A percentile compares a stretch with the other conserved stretches of the same genome.
phyloP scores from a whole-genome alignment of 2,113 vertebrate genomes.

The Cyanoliseus patagonus region DNA sequence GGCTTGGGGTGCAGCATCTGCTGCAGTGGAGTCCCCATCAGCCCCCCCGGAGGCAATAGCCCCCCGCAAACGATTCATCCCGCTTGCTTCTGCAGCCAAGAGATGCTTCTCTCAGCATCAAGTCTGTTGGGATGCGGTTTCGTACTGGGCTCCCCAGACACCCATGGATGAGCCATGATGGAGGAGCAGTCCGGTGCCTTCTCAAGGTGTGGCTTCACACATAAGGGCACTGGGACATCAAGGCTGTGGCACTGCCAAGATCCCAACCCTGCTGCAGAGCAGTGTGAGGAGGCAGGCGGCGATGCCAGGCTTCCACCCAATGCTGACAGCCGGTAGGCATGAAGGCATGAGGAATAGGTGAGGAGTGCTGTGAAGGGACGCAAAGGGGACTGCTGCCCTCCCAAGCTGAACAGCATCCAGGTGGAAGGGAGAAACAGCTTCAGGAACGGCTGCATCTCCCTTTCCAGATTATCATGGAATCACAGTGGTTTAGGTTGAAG shows the following conservation, averaged over 20 bases:
- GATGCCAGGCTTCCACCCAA: not conserved
- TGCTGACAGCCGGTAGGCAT: not conserved
- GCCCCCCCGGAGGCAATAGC: too few species aligned
- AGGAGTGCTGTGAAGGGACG: not conserved
- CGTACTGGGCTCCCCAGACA: fast-evolving
- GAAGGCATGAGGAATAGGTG: not conserved
- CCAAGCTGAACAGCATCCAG: not conserved
- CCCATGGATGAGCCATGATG: not conserved
- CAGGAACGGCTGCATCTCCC: not conserved
- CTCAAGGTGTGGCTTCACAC: not conserved
- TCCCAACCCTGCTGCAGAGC: not conserved
- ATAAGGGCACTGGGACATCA: not conserved
- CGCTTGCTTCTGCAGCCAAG: not conserved
- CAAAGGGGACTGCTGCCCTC: not conserved
- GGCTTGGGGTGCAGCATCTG: not conserved
- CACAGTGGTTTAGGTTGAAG: too few species aligned
- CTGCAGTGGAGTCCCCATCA: not conserved
- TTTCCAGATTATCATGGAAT: not conserved
- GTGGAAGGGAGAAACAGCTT: not conserved
- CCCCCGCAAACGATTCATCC: fast-evolving
- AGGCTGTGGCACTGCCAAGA: not conserved
- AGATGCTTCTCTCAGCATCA: not conserved
- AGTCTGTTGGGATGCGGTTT: not conserved
- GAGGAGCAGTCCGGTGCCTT: not conserved
- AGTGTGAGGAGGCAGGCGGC: not conserved